Conservation (phyloP, 2,888 invertebrate genomes). For the Ennomos erosarius region DNA sequence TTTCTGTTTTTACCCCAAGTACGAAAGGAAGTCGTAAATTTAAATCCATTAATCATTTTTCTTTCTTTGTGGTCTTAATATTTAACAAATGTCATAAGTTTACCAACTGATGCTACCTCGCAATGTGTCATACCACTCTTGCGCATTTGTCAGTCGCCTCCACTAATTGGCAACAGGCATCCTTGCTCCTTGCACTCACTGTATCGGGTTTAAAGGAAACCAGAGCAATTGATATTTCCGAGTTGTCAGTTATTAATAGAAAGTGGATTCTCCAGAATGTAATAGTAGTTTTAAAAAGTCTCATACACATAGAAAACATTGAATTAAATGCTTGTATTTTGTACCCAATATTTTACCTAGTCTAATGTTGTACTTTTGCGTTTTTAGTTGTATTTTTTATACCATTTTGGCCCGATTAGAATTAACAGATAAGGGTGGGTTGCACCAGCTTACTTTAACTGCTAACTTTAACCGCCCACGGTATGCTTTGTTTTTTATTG, state of each 20-base stretch:
- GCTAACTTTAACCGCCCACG: too few relatives aligned
- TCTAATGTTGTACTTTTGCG: too few relatives aligned
- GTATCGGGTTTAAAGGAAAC: slow-evolving; percentile 42
- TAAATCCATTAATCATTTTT: neutral
- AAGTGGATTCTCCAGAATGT: too few relatives aligned
- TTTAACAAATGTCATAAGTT: slow-evolving; percentile 24
- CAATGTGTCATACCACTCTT: slow-evolving; percentile 38
- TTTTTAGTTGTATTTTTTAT: too few relatives aligned
- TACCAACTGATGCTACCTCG: slow-evolving; percentile 29
- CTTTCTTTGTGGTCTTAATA: slow-evolving; percentile 11
- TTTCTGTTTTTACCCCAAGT: slow-evolving; percentile 1
- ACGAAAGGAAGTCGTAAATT: slow-evolving; percentile 4
- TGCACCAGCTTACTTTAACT: too few relatives aligned
- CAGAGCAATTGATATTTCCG: slow-evolving; percentile 42
- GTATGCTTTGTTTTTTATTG: too few relatives aligned
- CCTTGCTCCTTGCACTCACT: slow-evolving; percentile 41
- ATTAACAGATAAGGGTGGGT: too few relatives aligned
- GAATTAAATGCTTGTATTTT: too few relatives aligned
- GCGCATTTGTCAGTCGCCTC: slow-evolving; percentile 50
- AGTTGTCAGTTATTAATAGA: slow-evolving; percentile 7
- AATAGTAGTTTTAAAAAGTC: too few relatives aligned
- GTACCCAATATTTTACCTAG: too few relatives aligned
- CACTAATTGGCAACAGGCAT: slow-evolving; percentile 54
- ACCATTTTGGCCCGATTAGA: too few relatives aligned
- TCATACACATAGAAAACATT: too few relatives aligned